Percentiles rank a stretch among this genome's conserved stretches.
These are phyloP conservation scores for Eunapius fragilis DNA, from an alignment of 37 sponge, comb jelly and placozoan species.

Conservation along the genomic window DNA sequence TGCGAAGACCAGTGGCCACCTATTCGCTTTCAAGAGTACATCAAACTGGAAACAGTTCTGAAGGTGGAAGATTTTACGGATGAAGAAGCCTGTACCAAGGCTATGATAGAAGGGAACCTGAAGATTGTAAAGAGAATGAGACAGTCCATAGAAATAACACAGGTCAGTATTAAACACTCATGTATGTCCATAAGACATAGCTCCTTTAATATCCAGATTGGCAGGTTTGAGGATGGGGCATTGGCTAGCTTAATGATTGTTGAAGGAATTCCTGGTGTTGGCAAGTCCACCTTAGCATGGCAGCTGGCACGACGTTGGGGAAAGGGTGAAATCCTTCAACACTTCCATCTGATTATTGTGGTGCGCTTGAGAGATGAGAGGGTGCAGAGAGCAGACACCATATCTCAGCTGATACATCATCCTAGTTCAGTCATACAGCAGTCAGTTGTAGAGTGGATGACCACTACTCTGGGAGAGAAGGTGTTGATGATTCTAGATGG, in stretches of 20 bases:
- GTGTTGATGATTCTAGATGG: conserved; percentile 20
- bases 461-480: neutral
- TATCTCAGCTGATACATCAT: neutral
- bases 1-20: neutral
- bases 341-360: conserved; percentile 11
- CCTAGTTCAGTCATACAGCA: neutral
- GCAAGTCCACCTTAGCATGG: conserved; percentile 20
- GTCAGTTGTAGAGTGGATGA: neutral
- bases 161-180: neutral
- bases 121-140: neutral
- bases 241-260: neutral
- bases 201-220: neutral
- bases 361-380: conserved; percentile 5
- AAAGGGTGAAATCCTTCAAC: neutral
- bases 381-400: neutral
- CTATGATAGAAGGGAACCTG: neutral
- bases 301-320: conserved; percentile 3
- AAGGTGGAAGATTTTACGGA: neutral
- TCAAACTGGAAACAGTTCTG: neutral
- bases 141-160: neutral
- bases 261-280: conserved; percentile 22
- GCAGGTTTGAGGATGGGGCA: neutral
- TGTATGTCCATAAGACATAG: neutral
- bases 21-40: neutral
- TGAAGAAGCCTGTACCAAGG: neutral